Conservation (phyloP, 2,113 vertebrate genomes). For the Chaenocephalus aceratus region DNA sequence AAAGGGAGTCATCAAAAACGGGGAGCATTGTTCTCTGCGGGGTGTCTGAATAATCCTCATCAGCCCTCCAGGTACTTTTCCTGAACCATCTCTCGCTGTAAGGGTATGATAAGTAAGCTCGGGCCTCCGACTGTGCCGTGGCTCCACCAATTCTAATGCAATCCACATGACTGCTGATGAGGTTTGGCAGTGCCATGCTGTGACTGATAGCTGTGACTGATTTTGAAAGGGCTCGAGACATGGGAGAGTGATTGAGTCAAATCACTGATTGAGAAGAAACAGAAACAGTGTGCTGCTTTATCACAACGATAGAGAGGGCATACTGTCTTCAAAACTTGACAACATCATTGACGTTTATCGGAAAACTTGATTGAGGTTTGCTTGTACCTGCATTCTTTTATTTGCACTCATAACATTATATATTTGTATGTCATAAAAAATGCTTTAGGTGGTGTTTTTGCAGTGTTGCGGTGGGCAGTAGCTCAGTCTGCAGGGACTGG, state of each 20-base stretch:
- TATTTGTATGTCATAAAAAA: too few relatives aligned
- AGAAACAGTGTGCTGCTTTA: constrained; percentile 18
- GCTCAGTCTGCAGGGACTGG: background rate
- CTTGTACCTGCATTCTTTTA: too few relatives aligned
- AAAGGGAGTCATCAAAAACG: background rate
- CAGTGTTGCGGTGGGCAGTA: too few relatives aligned
- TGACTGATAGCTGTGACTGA: constrained; percentile 54
- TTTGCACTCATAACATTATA: too few relatives aligned
- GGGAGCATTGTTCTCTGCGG: constrained; percentile 10
- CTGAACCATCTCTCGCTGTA: constrained; percentile 34
- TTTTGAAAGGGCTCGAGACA: constrained; percentile 12
- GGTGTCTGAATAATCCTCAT: constrained; percentile 35
- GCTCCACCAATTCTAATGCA: constrained; percentile 56
- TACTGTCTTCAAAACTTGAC: constrained; percentile 1
- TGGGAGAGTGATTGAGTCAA: constrained; percentile 41
- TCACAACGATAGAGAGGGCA: background rate
- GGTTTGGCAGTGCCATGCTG: constrained; percentile 42
- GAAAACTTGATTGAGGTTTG: too few relatives aligned
- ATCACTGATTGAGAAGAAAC: constrained; percentile 37
- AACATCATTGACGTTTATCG: background rate
- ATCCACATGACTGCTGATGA: constrained; percentile 56
- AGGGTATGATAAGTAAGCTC: constrained; percentile 65
- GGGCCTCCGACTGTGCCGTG: constrained; percentile 40
- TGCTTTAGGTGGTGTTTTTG: too few relatives aligned
- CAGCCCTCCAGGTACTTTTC: constrained; percentile 52